A percentile compares a stretch with the other conserved stretches of the same genome.
These are phyloP conservation scores for Neoniphon sammara DNA, from an alignment of 2,797 vertebrate species.

Conservation along the genomic window DNA sequence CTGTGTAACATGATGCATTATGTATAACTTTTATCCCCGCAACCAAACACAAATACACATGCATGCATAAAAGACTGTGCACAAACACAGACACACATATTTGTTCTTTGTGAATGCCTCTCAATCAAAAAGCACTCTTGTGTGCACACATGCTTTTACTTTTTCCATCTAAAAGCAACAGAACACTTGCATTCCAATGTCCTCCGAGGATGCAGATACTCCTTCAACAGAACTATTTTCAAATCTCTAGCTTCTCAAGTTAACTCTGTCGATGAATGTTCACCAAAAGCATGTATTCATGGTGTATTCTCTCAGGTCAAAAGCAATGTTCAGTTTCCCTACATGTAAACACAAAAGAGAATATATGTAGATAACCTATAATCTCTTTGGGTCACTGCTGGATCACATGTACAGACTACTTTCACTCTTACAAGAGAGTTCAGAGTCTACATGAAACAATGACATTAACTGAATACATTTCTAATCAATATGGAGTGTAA, in stretches of 20 bases:
- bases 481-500: conserved; percentile 47
- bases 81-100: neutral
- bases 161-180: conserved; percentile 42
- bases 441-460: conserved; percentile 4
- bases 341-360: conserved; percentile 24
- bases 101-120: conserved; percentile 52
- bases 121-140: conserved; percentile 50
- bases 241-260: conserved; percentile 35
- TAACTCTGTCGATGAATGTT: conserved; percentile 26
- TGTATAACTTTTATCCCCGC: conserved; percentile 60
- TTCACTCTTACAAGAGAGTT: neutral
- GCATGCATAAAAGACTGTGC: conserved; percentile 34
- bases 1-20: conserved; percentile 66
- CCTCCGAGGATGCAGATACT: conserved; percentile 60
- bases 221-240: conserved; percentile 48
- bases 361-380: neutral
- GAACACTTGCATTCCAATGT: conserved; percentile 52
- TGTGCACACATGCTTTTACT: conserved; percentile 47
- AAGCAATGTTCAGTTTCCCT: neutral
- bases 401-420: too few species aligned
- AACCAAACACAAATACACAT: conserved; percentile 42
- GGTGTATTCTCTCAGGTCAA: neutral
- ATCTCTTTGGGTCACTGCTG: too few species aligned
- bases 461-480: conserved; percentile 50
- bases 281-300: conserved; percentile 37